Evolutionary conservation across 1,140 invertebrate genomes (phyloP), one percentile per base, ranked within the genome.

Genomic region (Hylaeus volcanicus): DNA sequence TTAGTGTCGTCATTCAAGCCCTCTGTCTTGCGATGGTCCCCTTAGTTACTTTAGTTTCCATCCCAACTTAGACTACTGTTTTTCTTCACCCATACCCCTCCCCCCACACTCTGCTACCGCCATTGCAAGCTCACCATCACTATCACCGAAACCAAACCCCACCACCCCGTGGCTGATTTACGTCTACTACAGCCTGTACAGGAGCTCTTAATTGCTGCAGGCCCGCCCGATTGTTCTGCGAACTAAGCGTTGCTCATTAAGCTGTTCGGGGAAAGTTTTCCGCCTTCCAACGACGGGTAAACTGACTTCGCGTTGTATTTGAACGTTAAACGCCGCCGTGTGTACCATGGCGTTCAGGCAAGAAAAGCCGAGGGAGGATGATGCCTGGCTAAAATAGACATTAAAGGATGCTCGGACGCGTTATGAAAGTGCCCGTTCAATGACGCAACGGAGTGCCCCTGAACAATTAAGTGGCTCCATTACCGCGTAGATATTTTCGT

Each of bases 241-340:
- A 85, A 73, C 83, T 70, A 81, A 84, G 70, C 80, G 84, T 85
- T 55, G 83, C 83, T 86, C 84, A 84, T 86, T 86, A 85, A 86
- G 60, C 83, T 63, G 77, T 72, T 80, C 68, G 74, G 48, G 26
- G 76, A 85, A 85, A 78, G 79, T 85, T 85, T 58, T 80, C 83
- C 68, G 79, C 66, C 66, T 53, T 76, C 77, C 63, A 68, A 43
- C 55, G 41, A 43, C 55, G 41, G 73, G 65, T 60, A 74, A 75
- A 71, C 78, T 70, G 82, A 76, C 82, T 85, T 85, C 72, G 43
- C 55, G 72, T 43, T 64, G 37, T 74, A 70, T 81, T 76, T 77
- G 74, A 77, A 64, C 58, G 65, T 51, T 75, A 53, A 77, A 77
- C 41, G 11, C 43, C 15, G 56, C 61, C 5, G 5, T 41, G 60